Percentiles rank a stretch among this genome's conserved stretches.
These are phyloP conservation scores for Trypoxylus dichotomus DNA, from an alignment of 1,140 invertebrate species.

Conservation along the genomic window DNA sequence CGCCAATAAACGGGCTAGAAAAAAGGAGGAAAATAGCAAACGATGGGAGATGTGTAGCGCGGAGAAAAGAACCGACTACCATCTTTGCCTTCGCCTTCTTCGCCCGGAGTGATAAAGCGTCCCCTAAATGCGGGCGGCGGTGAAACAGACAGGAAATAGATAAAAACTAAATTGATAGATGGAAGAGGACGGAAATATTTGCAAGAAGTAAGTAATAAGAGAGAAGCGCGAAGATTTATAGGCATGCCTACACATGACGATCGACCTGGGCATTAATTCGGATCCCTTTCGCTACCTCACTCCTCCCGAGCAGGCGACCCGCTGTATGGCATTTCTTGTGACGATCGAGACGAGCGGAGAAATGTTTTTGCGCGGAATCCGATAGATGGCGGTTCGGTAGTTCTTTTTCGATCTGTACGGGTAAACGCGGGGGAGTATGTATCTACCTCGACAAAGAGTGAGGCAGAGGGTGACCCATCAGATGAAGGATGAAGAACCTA, in stretches of 20 bases:
- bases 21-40: slow-evolving; percentile 16
- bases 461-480: background rate
- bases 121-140: slow-evolving; percentile 35
- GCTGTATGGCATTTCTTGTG: slow-evolving; percentile 11
- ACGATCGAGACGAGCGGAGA: background rate
- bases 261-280: slow-evolving; percentile 38
- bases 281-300: background rate
- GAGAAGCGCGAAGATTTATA: slow-evolving; percentile 40
- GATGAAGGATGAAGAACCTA: background rate
- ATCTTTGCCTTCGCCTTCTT: background rate
- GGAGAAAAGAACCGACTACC: background rate
- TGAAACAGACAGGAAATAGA: slow-evolving; percentile 43
- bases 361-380: background rate
- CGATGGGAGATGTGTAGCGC: background rate
- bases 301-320: background rate
- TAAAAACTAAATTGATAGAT: slow-evolving; percentile 43
- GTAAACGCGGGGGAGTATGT: background rate
- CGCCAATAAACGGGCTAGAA: slow-evolving; percentile 28
- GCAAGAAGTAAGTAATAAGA: slow-evolving; percentile 38
- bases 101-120: slow-evolving; percentile 30
- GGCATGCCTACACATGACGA: slow-evolving; percentile 38
- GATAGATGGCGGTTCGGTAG: background rate
- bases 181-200: slow-evolving; percentile 35
- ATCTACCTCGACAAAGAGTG: background rate
- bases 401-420: background rate